Evolutionary conservation across 2,113 vertebrate species (phyloP), one percentile per base, ranked within the genome.

Genomic region (Daboia siamensis): DNA sequence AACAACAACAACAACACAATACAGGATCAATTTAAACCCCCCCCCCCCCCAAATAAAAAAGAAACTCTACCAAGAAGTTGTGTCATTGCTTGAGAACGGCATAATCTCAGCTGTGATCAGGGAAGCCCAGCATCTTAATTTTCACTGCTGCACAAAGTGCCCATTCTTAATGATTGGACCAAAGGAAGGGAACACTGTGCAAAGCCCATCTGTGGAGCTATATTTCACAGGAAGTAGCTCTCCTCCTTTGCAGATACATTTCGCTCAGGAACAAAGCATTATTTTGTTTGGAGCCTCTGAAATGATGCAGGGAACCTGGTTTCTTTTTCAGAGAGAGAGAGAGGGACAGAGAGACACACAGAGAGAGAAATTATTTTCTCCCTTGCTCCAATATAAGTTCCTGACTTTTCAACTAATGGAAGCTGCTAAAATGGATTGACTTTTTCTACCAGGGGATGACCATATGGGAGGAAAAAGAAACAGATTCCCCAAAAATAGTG

Each of bases 171-270:
- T 85, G 92, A 46, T 92, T 93, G 93, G 94, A 96, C 94, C 95
- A 56, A 94, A 94, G 95, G 95, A 96, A 96, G 94, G 91, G 90
- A 95, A 94, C 2, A 33, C 90, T 26, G 21, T 95, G 95, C 52
- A 59, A 69, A 51, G 96, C 96, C 96, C 97, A 96, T 97, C 97
- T 97, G 97, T 95, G 92, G 93, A 94, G 86, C 97, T 94, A 91
- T 91, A 94, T 97, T 97, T 96, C 97, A 97, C 97, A 97, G 97
- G 97, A 98, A 98, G 97, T 90, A 92, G 92, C 7, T 92, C 89
- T 93, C 96, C 94, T 97, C 96, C 94, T 97, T 94, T 88, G 90
- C 96, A 98, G 98, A 97, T 97, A 98, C 96, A 95, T 98, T 98
- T 98, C 97, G 96, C 86, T 12, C 56, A 94, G 69, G 95, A 97